These are phyloP conservation scores for Antheraea mylitta DNA, from an alignment of 1,140 invertebrate species.

Conservation along the genomic window DNA sequence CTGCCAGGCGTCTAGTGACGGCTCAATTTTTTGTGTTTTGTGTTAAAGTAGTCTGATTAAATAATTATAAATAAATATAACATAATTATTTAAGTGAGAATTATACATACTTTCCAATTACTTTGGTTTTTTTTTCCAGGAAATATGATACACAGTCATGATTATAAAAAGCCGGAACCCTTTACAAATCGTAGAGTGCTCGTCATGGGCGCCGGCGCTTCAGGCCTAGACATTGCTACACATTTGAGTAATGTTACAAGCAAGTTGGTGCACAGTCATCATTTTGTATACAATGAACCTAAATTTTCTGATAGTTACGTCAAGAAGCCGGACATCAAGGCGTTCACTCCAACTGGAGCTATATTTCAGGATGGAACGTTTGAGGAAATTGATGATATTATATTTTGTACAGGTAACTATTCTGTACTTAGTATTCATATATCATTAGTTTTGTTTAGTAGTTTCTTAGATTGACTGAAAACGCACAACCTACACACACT, in stretches of 20 bases:
- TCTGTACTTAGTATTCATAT: no score
- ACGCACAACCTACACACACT: no score
- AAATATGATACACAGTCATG: slow-evolving; percentile 87
- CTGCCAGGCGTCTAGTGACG: no score
- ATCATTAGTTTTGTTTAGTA: no score
- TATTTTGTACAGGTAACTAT: slow-evolving; percentile 93
- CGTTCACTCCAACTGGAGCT: slow-evolving; percentile 78
- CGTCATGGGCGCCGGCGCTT: slow-evolving; percentile 92
- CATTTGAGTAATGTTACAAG: slow-evolving; percentile 85
- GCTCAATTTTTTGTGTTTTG: no score
- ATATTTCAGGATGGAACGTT: slow-evolving; percentile 82
- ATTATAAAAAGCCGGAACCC: slow-evolving; percentile 87
- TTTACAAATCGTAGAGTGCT: slow-evolving; percentile 85
- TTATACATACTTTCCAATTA: no score
- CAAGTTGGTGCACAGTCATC: slow-evolving; percentile 85
- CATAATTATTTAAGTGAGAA: no score
- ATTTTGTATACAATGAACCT: slow-evolving; percentile 75
- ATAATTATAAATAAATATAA: no score
- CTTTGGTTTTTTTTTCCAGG: slow-evolving; percentile 41
- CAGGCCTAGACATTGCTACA: slow-evolving; percentile 89
- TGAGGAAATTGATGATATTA: slow-evolving; percentile 83
- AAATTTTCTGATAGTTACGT: slow-evolving; percentile 82
- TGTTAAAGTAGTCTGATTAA: no score
- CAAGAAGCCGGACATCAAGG: slow-evolving; percentile 82
- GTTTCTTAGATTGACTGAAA: no score